Base-by-base conservation (phyloP, 2,113 vertebrate genomes). In the Ahaetulla prasina region DNA sequence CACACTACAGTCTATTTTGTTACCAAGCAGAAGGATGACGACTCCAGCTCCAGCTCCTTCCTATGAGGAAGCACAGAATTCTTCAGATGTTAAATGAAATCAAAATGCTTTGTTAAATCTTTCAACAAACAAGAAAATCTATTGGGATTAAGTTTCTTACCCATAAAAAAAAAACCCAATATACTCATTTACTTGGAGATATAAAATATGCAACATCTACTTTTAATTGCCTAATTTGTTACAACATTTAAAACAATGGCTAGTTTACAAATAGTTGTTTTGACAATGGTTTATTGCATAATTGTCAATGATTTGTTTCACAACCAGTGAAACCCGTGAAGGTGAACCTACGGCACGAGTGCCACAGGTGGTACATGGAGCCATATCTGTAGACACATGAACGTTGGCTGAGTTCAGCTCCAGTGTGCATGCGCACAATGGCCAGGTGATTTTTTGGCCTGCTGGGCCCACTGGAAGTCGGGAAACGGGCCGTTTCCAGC, bases 11-110 rank as follows among this genome's bases (percentile, higher is more conserved):
- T 99, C 99, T 0, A 85, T 97, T 96, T 99, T 99, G 97, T 99
- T 99, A 54, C 99, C 99, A 5, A 99, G 97, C 35, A 99, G 98
- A 91, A 99, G 95, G 94, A 98, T 14, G 5, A 94, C 90, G 1
- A 98, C 96, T 22, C 97, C 94, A 0, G 97, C 97, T 1, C 94
- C 80, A 57, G 98, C 97, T 89, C 94, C 96, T 25, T 99, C 98
- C 99, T 99, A 96, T 25, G 93, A 94, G 94, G 94, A 14, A 91
- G 30, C 6, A 54, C 25, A 47, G 22, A 45, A 85, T 80, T 4
- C 63, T 60, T 43, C 1, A 63, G 39, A 47, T 30, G 52, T 39
- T 49, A 92, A 89, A 16, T 0, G 0, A 68, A 47, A 45, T 45
- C n/a, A 52, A 87, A 55, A 86, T 12, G 8, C 3, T 12, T 50